These are phyloP conservation scores for Tachina fera DNA, from an alignment of 2,888 invertebrate species.

Conservation along the genomic window DNA sequence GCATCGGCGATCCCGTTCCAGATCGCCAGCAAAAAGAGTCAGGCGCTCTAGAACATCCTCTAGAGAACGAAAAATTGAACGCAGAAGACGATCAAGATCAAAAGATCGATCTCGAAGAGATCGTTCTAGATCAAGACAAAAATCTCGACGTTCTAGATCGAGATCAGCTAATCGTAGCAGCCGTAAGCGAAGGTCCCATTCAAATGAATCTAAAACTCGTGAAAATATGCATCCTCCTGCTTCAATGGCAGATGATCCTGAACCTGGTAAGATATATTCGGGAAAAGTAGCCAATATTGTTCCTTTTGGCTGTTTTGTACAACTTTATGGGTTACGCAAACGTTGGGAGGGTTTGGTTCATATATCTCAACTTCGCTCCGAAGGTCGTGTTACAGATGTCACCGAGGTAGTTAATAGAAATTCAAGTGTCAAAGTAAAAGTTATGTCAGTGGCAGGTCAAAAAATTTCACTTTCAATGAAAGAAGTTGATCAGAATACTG, in stretches of 20 bases:
- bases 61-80: slow-evolving; percentile 76
- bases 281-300: slow-evolving; percentile 98
- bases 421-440: slow-evolving; percentile 95
- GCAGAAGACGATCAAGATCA: slow-evolving; percentile 72
- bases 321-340: slow-evolving; percentile 94
- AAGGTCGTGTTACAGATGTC: slow-evolving; percentile 96
- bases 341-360: slow-evolving; percentile 98
- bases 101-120: slow-evolving; percentile 73
- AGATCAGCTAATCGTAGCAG: slow-evolving; percentile 65
- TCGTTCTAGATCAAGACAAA: slow-evolving; percentile 63
- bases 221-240: slow-evolving; percentile 79
- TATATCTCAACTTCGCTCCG: slow-evolving; percentile 95
- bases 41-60: slow-evolving; percentile 74
- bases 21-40: slow-evolving; percentile 75
- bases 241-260: slow-evolving; percentile 88
- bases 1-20: slow-evolving; percentile 70
- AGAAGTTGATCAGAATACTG: slow-evolving; percentile 97
- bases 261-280: slow-evolving; percentile 93
- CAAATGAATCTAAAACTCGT: slow-evolving; percentile 76
- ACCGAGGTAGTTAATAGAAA: slow-evolving; percentile 96
- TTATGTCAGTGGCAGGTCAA: slow-evolving; percentile 95
- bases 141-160: slow-evolving; percentile 76
- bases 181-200: slow-evolving; percentile 73
- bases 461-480: slow-evolving; percentile 98
- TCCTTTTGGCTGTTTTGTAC: slow-evolving; percentile 99